Percentiles rank a stretch among this genome's conserved stretches.
Evolutionary conservation across 2,888 invertebrate species (phyloP).

Genomic region (Apotomis capreana): DNA sequence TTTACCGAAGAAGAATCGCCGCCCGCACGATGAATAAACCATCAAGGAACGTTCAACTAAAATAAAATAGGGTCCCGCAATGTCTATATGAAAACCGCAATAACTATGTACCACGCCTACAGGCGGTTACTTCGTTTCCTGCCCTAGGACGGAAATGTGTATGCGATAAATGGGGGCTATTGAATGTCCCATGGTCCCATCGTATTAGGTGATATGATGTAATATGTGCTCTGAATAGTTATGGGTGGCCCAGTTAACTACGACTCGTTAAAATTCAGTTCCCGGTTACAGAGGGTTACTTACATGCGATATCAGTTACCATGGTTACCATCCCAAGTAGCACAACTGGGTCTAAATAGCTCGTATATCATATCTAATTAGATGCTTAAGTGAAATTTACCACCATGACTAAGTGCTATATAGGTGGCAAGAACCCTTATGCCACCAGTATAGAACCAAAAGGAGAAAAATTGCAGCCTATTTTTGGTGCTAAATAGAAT

Average conservation of each 20-base stretch:
- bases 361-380: too few relatives aligned
- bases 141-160: not conserved
- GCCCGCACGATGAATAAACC: conserved; percentile 29
- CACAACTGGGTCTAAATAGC: too few relatives aligned
- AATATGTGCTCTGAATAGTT: conserved; percentile 6
- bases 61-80: conserved; percentile 24
- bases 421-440: too few relatives aligned
- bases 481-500: too few relatives aligned
- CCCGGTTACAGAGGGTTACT: not conserved
- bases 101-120: not conserved
- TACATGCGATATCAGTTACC: too few relatives aligned
- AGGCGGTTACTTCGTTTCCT: not conserved
- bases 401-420: too few relatives aligned
- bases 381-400: too few relatives aligned
- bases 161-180: conserved; percentile 15
- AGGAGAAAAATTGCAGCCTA: too few relatives aligned
- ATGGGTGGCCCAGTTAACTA: not conserved
- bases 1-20: conserved; percentile 36
- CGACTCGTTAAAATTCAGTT: not conserved
- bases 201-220: conserved; percentile 29
- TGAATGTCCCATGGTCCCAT: conserved; percentile 16
- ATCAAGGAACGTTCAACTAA: conserved; percentile 28
- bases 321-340: too few relatives aligned
- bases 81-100: conserved; percentile 3
- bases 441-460: too few relatives aligned